Conservation (phyloP, 2,888 invertebrate genomes). For the Eustalomyia histrio region DNA sequence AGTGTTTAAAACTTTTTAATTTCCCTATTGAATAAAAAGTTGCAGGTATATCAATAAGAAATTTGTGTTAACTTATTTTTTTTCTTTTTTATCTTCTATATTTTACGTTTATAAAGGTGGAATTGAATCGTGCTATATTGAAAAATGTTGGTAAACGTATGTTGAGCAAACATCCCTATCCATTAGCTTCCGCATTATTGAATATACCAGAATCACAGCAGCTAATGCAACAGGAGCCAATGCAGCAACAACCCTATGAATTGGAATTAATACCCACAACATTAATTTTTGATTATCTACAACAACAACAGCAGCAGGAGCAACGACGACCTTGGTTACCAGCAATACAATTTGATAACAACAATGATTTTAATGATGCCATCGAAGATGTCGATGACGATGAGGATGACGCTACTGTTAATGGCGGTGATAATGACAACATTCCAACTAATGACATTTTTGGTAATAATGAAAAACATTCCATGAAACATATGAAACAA, state of each 20-base stretch:
- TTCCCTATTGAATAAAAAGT: slow-evolving; percentile 47
- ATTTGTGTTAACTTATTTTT: slow-evolving; percentile 27
- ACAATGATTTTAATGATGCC: slow-evolving; percentile 67
- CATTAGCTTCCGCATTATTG: slow-evolving; percentile 62
- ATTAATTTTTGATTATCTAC: slow-evolving; percentile 69
- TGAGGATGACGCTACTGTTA: slow-evolving; percentile 42
- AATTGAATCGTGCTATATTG: slow-evolving; percentile 87
- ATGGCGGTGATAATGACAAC: slow-evolving; percentile 23
- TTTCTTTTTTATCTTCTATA: slow-evolving; percentile 27
- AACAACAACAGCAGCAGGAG: slow-evolving; percentile 59
- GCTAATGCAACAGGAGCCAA: slow-evolving; percentile 48
- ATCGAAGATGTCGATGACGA: slow-evolving; percentile 46
- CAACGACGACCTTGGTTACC: slow-evolving; percentile 58
- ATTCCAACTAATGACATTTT: slow-evolving; percentile 11
- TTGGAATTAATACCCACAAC: slow-evolving; percentile 65
- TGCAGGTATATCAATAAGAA: not conserved
- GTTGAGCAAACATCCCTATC: slow-evolving; percentile 65
- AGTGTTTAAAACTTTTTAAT: slow-evolving; percentile 44
- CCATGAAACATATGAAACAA: slow-evolving; percentile 40
- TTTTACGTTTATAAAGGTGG: slow-evolving; percentile 78
- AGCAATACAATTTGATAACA: slow-evolving; percentile 62
- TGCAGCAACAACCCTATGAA: slow-evolving; percentile 63
- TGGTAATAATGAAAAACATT: slow-evolving; percentile 33
- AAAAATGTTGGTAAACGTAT: slow-evolving; percentile 88
- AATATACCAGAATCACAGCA: slow-evolving; percentile 59